phyloP scores from a whole-genome alignment of 1,140 invertebrate genomes.

The Charaxes varanes region DNA sequence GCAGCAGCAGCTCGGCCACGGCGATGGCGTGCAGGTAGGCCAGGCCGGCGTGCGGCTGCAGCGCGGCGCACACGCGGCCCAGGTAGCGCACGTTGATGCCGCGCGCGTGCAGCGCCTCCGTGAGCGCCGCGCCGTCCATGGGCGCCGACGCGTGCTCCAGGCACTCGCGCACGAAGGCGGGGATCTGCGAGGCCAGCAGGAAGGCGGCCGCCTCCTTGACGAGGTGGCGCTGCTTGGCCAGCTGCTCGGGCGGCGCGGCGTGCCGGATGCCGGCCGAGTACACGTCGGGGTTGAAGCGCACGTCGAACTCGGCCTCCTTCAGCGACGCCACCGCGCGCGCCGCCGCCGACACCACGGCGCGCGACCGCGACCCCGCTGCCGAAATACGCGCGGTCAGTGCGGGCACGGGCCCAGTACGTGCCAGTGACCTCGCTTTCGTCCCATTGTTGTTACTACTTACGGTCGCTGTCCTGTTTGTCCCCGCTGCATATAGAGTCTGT shows the following conservation, averaged over 20 bases:
- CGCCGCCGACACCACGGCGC: slow-evolving; percentile 92
- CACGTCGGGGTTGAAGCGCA: slow-evolving; percentile 98
- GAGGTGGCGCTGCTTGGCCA: slow-evolving; percentile 90
- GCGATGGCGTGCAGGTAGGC: slow-evolving; percentile 92
- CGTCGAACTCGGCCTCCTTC: slow-evolving; percentile 95
- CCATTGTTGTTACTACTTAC: slow-evolving; percentile 35
- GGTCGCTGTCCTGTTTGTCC: slow-evolving; percentile 85
- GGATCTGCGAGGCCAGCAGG: slow-evolving; percentile 93
- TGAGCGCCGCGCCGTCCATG: slow-evolving; percentile 96
- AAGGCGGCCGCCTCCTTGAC: slow-evolving; percentile 97
- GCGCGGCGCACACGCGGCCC: slow-evolving; percentile 87
- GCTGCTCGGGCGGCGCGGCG: slow-evolving; percentile 76
- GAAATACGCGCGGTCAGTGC: too few species aligned
- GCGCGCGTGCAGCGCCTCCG: slow-evolving; percentile 92
- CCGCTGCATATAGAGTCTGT: slow-evolving; percentile 86
- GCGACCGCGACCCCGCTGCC: slow-evolving; percentile 88
- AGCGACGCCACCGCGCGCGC: slow-evolving; percentile 93
- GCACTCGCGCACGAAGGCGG: slow-evolving; percentile 93
- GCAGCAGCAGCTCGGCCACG: slow-evolving; percentile 88
- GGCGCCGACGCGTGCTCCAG: slow-evolving; percentile 93
- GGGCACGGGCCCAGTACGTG: too few species aligned
- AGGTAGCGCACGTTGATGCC: slow-evolving; percentile 98
- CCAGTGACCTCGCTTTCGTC: too few species aligned
- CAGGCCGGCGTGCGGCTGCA: slow-evolving; percentile 86
- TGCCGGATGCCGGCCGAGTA: slow-evolving; percentile 95